phyloP scores from a whole-genome alignment of 1,140 invertebrate species.

The Leptopilina clavipes region DNA sequence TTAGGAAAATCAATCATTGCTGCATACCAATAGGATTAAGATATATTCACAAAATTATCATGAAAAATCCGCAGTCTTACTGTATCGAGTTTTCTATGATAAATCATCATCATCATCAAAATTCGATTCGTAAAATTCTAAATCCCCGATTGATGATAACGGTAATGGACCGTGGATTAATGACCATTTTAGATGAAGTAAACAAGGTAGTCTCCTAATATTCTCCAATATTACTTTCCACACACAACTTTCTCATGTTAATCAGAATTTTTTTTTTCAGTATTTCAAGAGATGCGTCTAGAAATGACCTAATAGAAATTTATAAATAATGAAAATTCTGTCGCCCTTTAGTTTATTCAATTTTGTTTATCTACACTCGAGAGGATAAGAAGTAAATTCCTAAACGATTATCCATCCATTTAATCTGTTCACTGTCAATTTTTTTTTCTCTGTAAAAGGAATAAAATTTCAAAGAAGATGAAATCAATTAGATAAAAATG shows the following conservation, averaged over 20 bases:
- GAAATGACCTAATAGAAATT: not conserved
- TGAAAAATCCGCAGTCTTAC: no score
- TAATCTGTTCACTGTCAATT: not conserved
- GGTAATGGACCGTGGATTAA: constrained; percentile 64
- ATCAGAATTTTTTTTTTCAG: not conserved
- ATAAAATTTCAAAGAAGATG: not conserved
- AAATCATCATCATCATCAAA: constrained; percentile 33
- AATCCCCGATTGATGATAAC: constrained; percentile 54
- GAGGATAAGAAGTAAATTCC: constrained; percentile 21
- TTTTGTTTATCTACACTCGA: not conserved
- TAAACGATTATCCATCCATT: not conserved
- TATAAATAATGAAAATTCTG: not conserved
- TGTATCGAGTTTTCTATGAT: not conserved
- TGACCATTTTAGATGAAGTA: constrained; percentile 25
- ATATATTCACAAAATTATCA: no score
- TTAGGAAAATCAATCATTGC: no score
- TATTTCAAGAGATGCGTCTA: no score
- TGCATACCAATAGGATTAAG: no score
- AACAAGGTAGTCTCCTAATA: not conserved
- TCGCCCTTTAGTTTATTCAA: constrained; percentile 7
- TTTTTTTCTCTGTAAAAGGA: not conserved
- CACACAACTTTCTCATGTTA: constrained; percentile 12
- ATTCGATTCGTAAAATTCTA: constrained; percentile 24
- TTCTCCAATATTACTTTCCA: no score
- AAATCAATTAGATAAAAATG: no score